These are phyloP conservation scores for Trichopoda pennipes DNA, from an alignment of 2,888 invertebrate genomes.

Conservation along the genomic window DNA sequence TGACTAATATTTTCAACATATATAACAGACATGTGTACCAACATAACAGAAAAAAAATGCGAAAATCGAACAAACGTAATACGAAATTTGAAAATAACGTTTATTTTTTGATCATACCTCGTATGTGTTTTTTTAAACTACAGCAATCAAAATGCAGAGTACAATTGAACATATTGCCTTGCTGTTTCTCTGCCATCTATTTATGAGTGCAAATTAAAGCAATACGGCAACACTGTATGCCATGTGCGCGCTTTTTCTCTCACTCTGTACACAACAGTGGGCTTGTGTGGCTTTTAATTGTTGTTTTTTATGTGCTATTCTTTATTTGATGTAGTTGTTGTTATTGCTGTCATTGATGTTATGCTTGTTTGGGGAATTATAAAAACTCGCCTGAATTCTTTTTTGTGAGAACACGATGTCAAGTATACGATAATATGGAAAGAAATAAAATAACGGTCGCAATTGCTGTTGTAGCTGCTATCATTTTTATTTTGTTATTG, in stretches of 20 bases:
- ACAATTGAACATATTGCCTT: no score
- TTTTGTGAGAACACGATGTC: constrained; percentile 55
- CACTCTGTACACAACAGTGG: constrained; percentile 19
- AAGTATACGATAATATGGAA: constrained; percentile 52
- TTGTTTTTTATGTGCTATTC: constrained; percentile 11
- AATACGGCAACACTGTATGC: constrained; percentile 1
- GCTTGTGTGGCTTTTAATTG: constrained; percentile 20
- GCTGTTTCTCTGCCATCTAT: no score
- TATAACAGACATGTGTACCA: no score
- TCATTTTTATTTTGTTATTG: not conserved
- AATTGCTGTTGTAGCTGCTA: constrained; percentile 7
- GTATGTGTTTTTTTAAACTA: no score
- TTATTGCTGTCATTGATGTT: constrained; percentile 22
- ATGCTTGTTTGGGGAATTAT: constrained; percentile 55
- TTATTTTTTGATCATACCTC: no score
- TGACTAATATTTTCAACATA: no score
- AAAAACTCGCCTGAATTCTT: constrained; percentile 56
- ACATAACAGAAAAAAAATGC: no score
- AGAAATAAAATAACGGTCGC: constrained; percentile 26
- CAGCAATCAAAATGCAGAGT: no score
- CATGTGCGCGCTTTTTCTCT: not conserved
- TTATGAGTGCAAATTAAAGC: constrained; percentile 2
- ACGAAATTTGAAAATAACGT: no score
- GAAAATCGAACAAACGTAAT: no score
- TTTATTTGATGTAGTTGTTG: not conserved